Evolutionary conservation across 2,888 invertebrate genomes (phyloP).

Genomic region (Sericinus montela): DNA sequence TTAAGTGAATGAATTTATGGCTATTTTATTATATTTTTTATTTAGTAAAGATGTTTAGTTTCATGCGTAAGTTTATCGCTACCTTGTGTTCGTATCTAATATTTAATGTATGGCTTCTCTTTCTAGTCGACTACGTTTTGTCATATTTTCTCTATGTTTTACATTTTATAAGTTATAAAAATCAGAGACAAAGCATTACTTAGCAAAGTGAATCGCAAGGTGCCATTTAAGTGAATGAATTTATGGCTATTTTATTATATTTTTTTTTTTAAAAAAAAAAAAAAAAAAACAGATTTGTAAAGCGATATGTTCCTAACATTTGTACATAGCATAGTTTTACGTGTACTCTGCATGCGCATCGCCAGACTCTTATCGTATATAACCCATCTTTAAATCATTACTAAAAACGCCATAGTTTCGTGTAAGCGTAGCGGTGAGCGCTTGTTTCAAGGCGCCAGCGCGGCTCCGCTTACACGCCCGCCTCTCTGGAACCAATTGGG

Average conservation of each 20-base stretch:
- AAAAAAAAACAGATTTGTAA: conserved; percentile 47
- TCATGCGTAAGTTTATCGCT: conserved; percentile 52
- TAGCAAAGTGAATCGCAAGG: conserved; percentile 68
- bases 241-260: conserved; percentile 63
- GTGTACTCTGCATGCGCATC: conserved; percentile 73
- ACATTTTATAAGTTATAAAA: conserved; percentile 30
- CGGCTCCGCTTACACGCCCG: conserved; percentile 31
- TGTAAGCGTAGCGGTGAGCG: conserved; percentile 43
- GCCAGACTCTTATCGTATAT: conserved; percentile 26
- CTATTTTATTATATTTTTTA: conserved; percentile 57
- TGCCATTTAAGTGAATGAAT: conserved; percentile 65
- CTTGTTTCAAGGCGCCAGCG: conserved; percentile 27
- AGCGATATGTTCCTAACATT: conserved; percentile 77
- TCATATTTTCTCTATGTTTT: conserved; percentile 23
- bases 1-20: conserved; percentile 59
- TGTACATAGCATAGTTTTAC: conserved; percentile 76
- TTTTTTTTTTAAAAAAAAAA: no score
- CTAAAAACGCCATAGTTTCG: conserved; percentile 43
- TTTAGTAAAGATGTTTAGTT: conserved; percentile 56
- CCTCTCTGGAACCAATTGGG: conserved; percentile 77
- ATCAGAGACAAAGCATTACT: conserved; percentile 38
- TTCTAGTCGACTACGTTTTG: conserved; percentile 32
- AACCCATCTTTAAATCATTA: conserved; percentile 31
- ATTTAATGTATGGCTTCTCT: conserved; percentile 33
- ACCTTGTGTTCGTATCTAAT: conserved; percentile 63